These are phyloP conservation scores for Globia sparganii DNA, from an alignment of 2,888 invertebrate genomes.

Conservation along the genomic window DNA sequence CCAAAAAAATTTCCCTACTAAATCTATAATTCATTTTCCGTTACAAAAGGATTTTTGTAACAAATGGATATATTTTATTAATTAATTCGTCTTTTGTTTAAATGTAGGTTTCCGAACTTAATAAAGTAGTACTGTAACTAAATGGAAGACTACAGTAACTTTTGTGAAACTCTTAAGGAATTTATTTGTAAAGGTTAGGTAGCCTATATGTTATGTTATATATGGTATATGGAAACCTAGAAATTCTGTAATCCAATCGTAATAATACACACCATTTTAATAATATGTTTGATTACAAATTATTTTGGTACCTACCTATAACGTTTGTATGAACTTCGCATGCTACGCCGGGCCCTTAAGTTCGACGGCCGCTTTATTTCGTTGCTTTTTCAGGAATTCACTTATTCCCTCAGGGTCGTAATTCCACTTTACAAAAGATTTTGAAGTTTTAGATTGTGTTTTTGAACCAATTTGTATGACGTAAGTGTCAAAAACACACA, in stretches of 20 bases:
- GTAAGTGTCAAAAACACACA: neutral
- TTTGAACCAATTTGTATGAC: neutral
- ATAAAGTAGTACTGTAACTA: neutral
- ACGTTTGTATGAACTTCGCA: too few relatives aligned
- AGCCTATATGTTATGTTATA: too few relatives aligned
- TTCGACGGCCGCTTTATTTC: neutral
- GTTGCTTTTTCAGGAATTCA: neutral
- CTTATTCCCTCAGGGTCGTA: neutral
- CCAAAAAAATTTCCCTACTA: constrained; percentile 2
- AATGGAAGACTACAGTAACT: neutral
- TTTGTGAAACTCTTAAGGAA: neutral
- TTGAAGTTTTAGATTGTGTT: too few relatives aligned
- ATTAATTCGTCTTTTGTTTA: neutral
- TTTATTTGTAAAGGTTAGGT: neutral
- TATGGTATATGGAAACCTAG: too few relatives aligned
- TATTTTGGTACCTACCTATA: too few relatives aligned
- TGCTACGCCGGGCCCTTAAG: too few relatives aligned
- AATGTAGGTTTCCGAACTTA: neutral
- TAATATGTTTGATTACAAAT: too few relatives aligned
- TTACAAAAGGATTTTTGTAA: neutral
- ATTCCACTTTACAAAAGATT: neutral
- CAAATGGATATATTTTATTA: neutral
- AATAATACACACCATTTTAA: too few relatives aligned
- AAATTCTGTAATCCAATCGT: too few relatives aligned
- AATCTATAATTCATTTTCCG: constrained; percentile 22